Evolutionary conservation across 2,797 vertebrate species (phyloP).

Genomic region (Momotus momota): DNA sequence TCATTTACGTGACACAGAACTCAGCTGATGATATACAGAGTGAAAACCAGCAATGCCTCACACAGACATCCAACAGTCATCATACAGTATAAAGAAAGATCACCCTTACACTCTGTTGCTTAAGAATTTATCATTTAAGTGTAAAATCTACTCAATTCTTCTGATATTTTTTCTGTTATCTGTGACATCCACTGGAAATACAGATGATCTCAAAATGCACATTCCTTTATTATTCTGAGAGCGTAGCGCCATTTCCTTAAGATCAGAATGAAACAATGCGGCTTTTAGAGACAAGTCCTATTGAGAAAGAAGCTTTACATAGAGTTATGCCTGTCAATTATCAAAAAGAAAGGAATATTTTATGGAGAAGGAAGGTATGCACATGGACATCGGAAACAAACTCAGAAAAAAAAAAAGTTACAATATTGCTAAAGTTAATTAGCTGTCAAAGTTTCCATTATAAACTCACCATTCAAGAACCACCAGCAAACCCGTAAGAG

Average conservation of each 20-base stretch:
- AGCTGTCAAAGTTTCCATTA: conserved; percentile 22
- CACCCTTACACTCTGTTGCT: neutral
- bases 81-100: neutral
- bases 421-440: neutral
- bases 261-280: neutral
- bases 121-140: neutral
- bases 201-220: neutral
- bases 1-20: neutral
- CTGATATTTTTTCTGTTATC: neutral
- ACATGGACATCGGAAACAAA: conserved; percentile 9
- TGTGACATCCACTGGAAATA: neutral
- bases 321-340: conserved; percentile 8
- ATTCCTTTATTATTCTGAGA: neutral
- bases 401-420: neutral
- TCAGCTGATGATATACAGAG: neutral
- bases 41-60: neutral
- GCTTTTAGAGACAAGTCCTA: neutral
- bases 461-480: neutral
- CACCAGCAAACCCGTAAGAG: neutral
- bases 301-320: neutral
- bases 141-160: neutral
- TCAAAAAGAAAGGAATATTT: conserved; percentile 20
- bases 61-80: neutral
- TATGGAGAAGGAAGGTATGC: neutral
- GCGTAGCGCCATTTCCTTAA: neutral